phyloP scores from a whole-genome alignment of 2,113 vertebrate genomes.

The Neotoma lepida region DNA sequence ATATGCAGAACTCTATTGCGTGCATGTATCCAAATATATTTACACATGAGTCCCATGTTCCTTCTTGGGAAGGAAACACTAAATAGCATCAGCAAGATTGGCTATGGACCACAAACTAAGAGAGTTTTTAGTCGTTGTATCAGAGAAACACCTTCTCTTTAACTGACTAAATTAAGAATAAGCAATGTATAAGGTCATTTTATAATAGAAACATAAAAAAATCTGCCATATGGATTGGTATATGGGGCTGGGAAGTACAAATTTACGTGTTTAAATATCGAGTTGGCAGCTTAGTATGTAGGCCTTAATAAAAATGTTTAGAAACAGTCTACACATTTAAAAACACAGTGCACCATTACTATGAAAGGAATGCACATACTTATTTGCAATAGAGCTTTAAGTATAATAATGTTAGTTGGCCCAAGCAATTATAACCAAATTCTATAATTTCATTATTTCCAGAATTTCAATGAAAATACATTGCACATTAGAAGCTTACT shows the following conservation, averaged over 20 bases:
- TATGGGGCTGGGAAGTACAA: neutral
- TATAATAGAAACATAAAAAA: conserved; percentile 33
- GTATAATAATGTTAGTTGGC: neutral
- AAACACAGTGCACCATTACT: neutral
- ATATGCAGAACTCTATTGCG: conserved; percentile 37
- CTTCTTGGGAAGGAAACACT: neutral
- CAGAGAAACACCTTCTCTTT: neutral
- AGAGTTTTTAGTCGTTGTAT: neutral
- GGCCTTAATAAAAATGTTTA: conserved; percentile 6
- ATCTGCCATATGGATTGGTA: neutral
- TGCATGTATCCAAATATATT: conserved; percentile 1
- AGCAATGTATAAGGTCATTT: conserved; percentile 18
- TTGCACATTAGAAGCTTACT: neutral
- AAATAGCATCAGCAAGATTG: neutral
- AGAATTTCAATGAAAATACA: neutral
- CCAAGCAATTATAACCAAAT: neutral
- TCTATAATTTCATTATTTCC: conserved; percentile 23
- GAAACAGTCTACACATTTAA: conserved; percentile 4
- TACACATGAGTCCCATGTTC: neutral
- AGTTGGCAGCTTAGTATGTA: neutral
- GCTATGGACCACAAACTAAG: neutral
- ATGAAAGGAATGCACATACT: conserved; percentile 1
- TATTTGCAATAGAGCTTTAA: conserved; percentile 34
- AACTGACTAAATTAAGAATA: conserved; percentile 23
- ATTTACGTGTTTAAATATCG: conserved; percentile 18